phyloP scores from a whole-genome alignment of 1,140 invertebrate species.

The Trachymyrmex cornetzi region DNA sequence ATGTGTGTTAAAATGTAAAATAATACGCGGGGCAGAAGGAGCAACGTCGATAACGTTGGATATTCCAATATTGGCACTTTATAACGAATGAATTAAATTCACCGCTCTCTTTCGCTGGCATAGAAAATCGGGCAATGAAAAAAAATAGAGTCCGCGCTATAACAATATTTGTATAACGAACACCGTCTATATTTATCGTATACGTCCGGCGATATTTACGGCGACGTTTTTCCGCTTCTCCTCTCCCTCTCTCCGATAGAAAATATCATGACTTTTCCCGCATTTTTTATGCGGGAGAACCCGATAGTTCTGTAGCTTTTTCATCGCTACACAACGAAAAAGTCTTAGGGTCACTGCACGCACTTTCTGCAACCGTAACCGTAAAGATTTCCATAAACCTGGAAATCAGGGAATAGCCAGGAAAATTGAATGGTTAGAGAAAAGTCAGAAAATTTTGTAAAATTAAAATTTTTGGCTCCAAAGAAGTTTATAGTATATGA shows the following conservation, averaged over 20 bases:
- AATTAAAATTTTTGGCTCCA: too few relatives aligned
- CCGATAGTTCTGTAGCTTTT: background rate
- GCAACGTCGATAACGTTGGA: slow-evolving; percentile 42
- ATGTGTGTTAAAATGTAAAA: slow-evolving; percentile 30
- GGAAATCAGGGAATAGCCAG: too few relatives aligned
- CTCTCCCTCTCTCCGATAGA: background rate
- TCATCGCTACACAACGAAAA: background rate
- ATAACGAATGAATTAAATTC: slow-evolving; percentile 64
- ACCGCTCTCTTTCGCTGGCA: slow-evolving; percentile 19
- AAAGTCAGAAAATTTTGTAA: too few relatives aligned
- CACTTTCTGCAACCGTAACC: too few relatives aligned
- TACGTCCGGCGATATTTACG: slow-evolving; percentile 28
- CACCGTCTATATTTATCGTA: slow-evolving; percentile 47
- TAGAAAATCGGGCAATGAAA: slow-evolving; percentile 24
- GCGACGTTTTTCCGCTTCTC: background rate
- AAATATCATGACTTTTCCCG: slow-evolving; percentile 33
- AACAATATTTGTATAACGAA: slow-evolving; percentile 52
- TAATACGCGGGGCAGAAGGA: background rate
- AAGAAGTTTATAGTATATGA: too few relatives aligned
- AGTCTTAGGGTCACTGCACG: too few relatives aligned
- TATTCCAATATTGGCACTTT: slow-evolving; percentile 60
- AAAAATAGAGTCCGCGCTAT: slow-evolving; percentile 23
- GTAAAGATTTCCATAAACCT: too few relatives aligned
- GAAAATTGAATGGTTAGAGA: too few relatives aligned
- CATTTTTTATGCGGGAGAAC: background rate